A percentile compares a stretch with the other conserved stretches of the same genome.
These are phyloP conservation scores for Prolemur simus DNA, from an alignment of 2,113 vertebrate genomes.

Conservation along the genomic window DNA sequence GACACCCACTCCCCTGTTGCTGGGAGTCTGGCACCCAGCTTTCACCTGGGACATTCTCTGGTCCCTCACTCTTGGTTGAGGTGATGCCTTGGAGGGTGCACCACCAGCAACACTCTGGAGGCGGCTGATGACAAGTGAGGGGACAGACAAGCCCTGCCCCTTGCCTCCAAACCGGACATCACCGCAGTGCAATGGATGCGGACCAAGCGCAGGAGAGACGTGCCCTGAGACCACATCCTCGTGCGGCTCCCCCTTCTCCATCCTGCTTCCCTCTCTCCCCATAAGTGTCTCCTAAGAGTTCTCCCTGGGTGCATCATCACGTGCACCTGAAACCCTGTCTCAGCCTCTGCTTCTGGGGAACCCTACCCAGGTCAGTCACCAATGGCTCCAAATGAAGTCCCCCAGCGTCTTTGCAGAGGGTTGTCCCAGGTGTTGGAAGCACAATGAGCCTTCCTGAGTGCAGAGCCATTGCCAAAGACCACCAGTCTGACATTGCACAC, in stretches of 20 bases:
- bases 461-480: neutral
- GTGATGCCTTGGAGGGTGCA: neutral
- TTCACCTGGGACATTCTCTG: neutral
- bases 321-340: neutral
- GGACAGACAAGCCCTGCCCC: neutral
- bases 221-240: neutral
- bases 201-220: neutral
- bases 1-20: neutral
- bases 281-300: neutral
- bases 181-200: accelerated
- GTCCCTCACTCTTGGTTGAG: neutral
- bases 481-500: neutral
- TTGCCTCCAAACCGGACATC: neutral
- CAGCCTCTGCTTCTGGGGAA: neutral
- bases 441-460: neutral
- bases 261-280: neutral
- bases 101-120: neutral
- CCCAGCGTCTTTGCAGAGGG: neutral
- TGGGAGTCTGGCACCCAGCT: neutral
- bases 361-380: neutral
- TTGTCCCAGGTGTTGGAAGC: neutral
- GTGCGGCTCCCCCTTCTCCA: neutral
- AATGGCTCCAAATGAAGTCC: neutral
- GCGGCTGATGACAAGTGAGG: neutral
- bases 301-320: neutral